phyloP scores from a whole-genome alignment of 2,797 vertebrate species.

The Xenentodon cancila region DNA sequence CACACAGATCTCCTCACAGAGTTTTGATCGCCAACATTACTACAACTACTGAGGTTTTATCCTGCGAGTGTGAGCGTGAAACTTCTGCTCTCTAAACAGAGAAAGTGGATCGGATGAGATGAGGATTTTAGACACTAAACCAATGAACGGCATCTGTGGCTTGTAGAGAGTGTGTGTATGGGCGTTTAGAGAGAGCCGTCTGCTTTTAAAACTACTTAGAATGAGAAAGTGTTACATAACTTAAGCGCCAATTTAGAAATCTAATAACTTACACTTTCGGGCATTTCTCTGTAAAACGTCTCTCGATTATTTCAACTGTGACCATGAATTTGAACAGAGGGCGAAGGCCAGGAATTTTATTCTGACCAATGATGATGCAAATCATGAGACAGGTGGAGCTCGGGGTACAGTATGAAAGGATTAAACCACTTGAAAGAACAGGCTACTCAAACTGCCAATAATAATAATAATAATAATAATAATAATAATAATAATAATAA shows the following conservation, averaged over 20 bases:
- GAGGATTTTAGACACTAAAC: slow-evolving; percentile 26
- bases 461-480: background rate
- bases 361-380: background rate
- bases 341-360: background rate
- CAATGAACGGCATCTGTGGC: too few relatives aligned
- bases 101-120: slow-evolving; percentile 23
- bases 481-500: background rate
- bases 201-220: background rate
- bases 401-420: background rate
- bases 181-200: background rate
- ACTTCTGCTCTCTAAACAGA: background rate
- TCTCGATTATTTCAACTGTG: too few relatives aligned
- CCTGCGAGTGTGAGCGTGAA: too few relatives aligned
- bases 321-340: too few relatives aligned
- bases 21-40: slow-evolving; percentile 29
- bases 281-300: too few relatives aligned
- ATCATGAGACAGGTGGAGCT: background rate
- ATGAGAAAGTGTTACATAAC: background rate
- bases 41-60: slow-evolving; percentile 8
- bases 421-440: background rate
- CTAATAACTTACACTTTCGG: background rate
- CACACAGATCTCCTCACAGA: too few relatives aligned
- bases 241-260: too few relatives aligned
- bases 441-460: slow-evolving; percentile 1
- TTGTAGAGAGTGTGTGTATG: background rate